Percentiles rank a stretch among this genome's conserved stretches.
Conservation (phyloP, 1,140 invertebrate genomes). For the Triops cancriformis region DNA sequence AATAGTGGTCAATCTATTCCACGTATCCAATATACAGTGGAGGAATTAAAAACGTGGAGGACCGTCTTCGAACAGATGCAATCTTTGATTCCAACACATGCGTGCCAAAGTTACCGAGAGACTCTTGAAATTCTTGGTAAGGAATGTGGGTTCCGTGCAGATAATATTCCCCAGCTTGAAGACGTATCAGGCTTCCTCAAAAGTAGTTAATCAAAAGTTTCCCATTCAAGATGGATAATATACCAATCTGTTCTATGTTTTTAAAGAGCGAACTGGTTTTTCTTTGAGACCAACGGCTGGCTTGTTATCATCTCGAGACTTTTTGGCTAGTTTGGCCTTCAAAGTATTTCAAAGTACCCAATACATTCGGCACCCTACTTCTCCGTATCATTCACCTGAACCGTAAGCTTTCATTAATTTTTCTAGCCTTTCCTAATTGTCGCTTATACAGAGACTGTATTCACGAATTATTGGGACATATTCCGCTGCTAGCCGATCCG, state of each 20-base stretch:
- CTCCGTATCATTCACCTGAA: slow-evolving; percentile 95
- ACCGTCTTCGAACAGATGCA: slow-evolving; percentile 82
- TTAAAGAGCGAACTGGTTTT: slow-evolving; percentile 72
- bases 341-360: slow-evolving; percentile 97
- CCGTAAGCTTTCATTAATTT: slow-evolving; percentile 56
- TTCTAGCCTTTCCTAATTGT: slow-evolving; percentile 26
- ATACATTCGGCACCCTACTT: slow-evolving; percentile 89
- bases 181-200: slow-evolving; percentile 89
- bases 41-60: slow-evolving; percentile 88
- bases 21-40: slow-evolving; percentile 73
- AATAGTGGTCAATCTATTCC: slow-evolving; percentile 77
- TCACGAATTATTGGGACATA: slow-evolving; percentile 95
- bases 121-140: slow-evolving; percentile 77
- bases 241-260: slow-evolving; percentile 25
- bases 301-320: slow-evolving; percentile 85
- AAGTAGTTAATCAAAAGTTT: slow-evolving; percentile 39
- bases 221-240: slow-evolving; percentile 1
- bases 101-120: slow-evolving; percentile 79
- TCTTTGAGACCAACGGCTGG: slow-evolving; percentile 86
- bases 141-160: slow-evolving; percentile 74
- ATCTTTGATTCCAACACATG: slow-evolving; percentile 81
- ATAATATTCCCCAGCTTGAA: slow-evolving; percentile 89
- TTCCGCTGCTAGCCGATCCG: slow-evolving; percentile 91
- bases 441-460: slow-evolving; percentile 76
- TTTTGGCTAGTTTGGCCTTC: slow-evolving; percentile 91